Evolutionary conservation across 2,797 vertebrate genomes (phyloP), one percentile per base, ranked within the genome.

Genomic region (Cygnus olor): DNA sequence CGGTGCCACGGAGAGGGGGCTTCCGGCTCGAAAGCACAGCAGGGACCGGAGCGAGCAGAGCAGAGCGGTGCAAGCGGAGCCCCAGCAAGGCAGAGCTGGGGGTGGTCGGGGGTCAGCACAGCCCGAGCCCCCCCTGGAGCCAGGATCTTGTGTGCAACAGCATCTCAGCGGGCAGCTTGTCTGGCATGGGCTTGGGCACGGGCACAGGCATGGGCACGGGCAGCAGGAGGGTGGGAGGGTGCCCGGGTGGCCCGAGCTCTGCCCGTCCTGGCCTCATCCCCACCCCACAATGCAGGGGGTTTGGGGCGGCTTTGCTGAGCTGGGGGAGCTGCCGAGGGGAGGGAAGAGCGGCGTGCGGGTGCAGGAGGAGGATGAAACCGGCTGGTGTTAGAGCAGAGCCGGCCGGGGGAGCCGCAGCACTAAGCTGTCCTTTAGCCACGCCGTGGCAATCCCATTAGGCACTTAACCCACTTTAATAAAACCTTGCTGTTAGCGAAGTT

Each of bases 241-340:
- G 16, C 25, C 51, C 2, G 11, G 13, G 25, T 36, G 69, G 61
- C 19, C 18, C 25, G 45, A 73, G 64, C 17, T 28, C 71, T 82
- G 72, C 61, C 56, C 57, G 58, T 25, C 24, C 54, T 25, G 25
- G 21, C 85, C 81, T 71, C 78, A 92, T 83, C 91, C 82, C 78
- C 76, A 51, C 91, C 89, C 95, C 76, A 5, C 10, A 10, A 60
- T 72, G 76, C 30, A 63, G 90, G 81, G 60, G 34, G 38, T 53
- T 73, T 69, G 93, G 44, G 94, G 89, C 88, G 90, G 90, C 81
- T 94, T 61, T 34, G 19, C 22, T 42, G 73, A 89, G 83, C 89
- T 54, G 79, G 61, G 74, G 53, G 83, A 95, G 84, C 69, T 88
- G 74, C 80, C 79, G 86, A 49, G 34, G 32, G 18, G 53, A 11